Evolutionary conservation across 1,140 invertebrate genomes (phyloP).

Genomic region (Pteromalus puparum): DNA sequence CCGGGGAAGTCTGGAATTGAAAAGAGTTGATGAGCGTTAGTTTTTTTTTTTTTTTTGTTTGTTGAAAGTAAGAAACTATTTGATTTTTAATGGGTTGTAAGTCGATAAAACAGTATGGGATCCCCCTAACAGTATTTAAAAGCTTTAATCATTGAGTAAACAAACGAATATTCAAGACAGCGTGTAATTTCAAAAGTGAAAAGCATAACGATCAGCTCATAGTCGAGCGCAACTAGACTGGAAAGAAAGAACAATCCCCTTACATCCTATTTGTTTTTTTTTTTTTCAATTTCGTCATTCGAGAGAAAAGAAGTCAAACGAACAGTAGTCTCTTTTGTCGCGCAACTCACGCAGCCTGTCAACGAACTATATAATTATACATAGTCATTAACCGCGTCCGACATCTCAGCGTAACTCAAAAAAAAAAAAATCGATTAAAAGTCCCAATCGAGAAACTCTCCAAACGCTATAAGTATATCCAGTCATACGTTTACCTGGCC

Average conservation of each 20-base stretch:
- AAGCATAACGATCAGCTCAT: neutral
- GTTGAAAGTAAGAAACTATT: too few relatives aligned
- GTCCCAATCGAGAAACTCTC: neutral
- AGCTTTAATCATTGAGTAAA: too few relatives aligned
- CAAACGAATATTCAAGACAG: too few relatives aligned
- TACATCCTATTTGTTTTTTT: neutral
- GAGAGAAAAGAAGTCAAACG: neutral
- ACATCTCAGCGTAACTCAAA: neutral
- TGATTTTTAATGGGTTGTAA: too few relatives aligned
- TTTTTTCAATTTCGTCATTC: neutral
- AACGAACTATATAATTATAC: neutral
- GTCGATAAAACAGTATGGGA: too few relatives aligned
- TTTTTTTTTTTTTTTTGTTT: too few relatives aligned
- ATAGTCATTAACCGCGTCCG: neutral
- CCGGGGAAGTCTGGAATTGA: constrained; percentile 88
- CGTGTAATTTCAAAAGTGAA: too few relatives aligned
- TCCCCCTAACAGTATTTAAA: too few relatives aligned
- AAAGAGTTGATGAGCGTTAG: neutral
- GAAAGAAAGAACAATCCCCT: neutral
- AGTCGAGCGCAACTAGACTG: neutral
- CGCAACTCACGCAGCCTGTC: neutral
- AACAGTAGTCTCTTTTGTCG: neutral
- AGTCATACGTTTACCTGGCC: neutral
- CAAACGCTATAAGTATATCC: neutral
- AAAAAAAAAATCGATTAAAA: neutral